Percentiles rank a stretch among this genome's conserved stretches.
phyloP scores from a whole-genome alignment of 1,140 invertebrate genomes.

The Pteromalus puparum region DNA sequence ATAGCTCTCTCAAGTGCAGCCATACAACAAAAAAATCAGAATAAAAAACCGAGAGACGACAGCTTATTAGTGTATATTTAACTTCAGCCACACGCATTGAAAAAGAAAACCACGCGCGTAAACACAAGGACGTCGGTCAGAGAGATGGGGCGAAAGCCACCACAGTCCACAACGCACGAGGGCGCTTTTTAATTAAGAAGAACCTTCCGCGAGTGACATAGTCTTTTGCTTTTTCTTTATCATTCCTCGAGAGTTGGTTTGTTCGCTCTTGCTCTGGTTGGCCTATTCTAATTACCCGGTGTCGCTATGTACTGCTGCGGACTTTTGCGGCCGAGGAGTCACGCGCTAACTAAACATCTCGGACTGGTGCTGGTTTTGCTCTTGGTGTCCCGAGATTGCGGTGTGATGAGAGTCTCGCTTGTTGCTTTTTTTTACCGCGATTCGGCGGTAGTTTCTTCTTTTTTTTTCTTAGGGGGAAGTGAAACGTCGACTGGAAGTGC shows the following conservation, averaged over 20 bases:
- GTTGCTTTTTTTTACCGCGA: not conserved
- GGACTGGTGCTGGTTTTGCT: not conserved
- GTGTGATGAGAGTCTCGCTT: not conserved
- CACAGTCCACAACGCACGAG: not conserved
- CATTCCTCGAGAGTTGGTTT: not conserved
- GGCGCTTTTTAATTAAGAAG: conserved; percentile 19
- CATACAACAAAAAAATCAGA: not conserved
- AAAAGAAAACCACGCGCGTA: not conserved
- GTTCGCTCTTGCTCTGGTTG: not conserved
- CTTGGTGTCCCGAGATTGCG: not conserved
- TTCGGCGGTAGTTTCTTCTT: not conserved
- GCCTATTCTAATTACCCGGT: not conserved
- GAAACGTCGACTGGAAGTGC: not conserved
- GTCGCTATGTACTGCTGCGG: not conserved
- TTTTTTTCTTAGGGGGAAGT: not conserved
- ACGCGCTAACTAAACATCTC: conserved; percentile 1
- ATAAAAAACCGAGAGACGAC: not conserved
- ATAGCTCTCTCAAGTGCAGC: too few species aligned
- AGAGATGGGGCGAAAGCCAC: not conserved
- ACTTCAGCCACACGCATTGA: not conserved
- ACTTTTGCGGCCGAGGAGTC: not conserved
- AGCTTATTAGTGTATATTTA: not conserved
- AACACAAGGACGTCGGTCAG: not conserved
- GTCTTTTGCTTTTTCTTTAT: conserved; percentile 8
- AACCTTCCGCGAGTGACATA: not conserved